These are phyloP conservation scores for Loris lydekkerianus DNA, from an alignment of 2,797 vertebrate species.

Conservation along the genomic window DNA sequence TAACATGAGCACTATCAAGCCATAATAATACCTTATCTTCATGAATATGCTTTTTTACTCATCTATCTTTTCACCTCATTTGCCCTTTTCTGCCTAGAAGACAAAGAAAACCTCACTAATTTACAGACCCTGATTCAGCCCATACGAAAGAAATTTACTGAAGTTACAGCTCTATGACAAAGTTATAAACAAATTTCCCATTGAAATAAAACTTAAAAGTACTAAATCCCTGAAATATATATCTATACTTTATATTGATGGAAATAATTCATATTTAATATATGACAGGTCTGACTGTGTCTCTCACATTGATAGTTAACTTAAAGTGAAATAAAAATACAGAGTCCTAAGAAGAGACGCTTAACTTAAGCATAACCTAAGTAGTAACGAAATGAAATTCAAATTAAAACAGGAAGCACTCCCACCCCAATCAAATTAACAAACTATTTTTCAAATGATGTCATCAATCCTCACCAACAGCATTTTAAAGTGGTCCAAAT, in stretches of 20 bases:
- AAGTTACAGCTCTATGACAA: slow-evolving; percentile 45
- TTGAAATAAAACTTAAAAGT: slow-evolving; percentile 70
- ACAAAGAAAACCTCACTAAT: neutral
- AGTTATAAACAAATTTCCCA: slow-evolving; percentile 65
- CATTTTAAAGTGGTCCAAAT: slow-evolving; percentile 38
- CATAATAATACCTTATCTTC: slow-evolving; percentile 70
- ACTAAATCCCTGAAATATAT: slow-evolving; percentile 7
- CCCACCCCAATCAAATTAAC: slow-evolving; percentile 4
- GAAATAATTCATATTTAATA: slow-evolving; percentile 51
- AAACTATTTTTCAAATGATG: slow-evolving; percentile 20
- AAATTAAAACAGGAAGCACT: slow-evolving; percentile 50
- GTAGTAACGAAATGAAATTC: slow-evolving; percentile 46
- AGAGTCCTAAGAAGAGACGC: slow-evolving; percentile 20
- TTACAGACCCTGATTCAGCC: slow-evolving; percentile 38
- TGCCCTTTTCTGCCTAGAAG: slow-evolving; percentile 40
- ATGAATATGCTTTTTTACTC: slow-evolving; percentile 49
- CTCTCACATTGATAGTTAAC: slow-evolving; percentile 41
- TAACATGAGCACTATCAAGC: slow-evolving; percentile 72
- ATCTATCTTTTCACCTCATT: slow-evolving; percentile 61
- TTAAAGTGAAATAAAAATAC: slow-evolving; percentile 63
- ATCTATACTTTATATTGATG: neutral
- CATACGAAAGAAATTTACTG: slow-evolving; percentile 49
- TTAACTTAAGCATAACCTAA: slow-evolving; percentile 51
- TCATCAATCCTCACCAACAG: neutral
- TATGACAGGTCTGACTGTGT: slow-evolving; percentile 13